Base-by-base conservation (phyloP, 2,888 invertebrate genomes). In the Nymphalis urticae region DNA sequence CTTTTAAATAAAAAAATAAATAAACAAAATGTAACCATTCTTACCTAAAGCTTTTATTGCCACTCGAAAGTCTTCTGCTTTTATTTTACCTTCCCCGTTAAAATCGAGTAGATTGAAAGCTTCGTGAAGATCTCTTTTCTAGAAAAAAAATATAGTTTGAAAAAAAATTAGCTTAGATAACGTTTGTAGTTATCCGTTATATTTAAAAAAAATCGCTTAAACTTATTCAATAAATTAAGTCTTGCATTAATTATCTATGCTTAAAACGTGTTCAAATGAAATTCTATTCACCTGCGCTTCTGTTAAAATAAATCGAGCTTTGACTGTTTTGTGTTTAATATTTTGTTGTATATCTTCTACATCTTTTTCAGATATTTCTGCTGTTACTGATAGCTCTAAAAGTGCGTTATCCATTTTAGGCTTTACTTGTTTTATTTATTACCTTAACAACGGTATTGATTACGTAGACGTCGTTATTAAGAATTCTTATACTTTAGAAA, bases 1-100 rank as follows among this genome's bases (percentile, higher is more conserved):
- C 10, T 27, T 36, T 51, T 8, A n/a, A 13, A 4, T 2, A 17
- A 60, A n/a, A 47, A 9, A 17, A 0, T 5, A 27, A 27, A 27
- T 27, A 27, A 27, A 27, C 4, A 47, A 8, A 17, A 42, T 19
- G 2, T 10, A 27, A 7, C 21, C 4, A 21, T 53, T 60, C 67
- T 75, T 81, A 92, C 92, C 92, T 56, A 93, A 73, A 70, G 93
- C 93, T 82, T 93, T 92, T 32, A 93, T 85, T 7, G 86, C 92
- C 0, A 93, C 92, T 27, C 92, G 85, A 76, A 93, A 92, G 70
- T 92, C 91, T 56, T 85, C 86, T 1, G 90, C 82, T 50, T 85
- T 87, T 36, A 93, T 92, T 79, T 90, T 91, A 0, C 93, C 93
- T 77, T 90, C 89, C 0, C 93, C 93, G 0, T 81, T 80, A 62